Evolutionary conservation across 2,888 invertebrate species (phyloP).

Genomic region (Drosophila kanekoi): DNA sequence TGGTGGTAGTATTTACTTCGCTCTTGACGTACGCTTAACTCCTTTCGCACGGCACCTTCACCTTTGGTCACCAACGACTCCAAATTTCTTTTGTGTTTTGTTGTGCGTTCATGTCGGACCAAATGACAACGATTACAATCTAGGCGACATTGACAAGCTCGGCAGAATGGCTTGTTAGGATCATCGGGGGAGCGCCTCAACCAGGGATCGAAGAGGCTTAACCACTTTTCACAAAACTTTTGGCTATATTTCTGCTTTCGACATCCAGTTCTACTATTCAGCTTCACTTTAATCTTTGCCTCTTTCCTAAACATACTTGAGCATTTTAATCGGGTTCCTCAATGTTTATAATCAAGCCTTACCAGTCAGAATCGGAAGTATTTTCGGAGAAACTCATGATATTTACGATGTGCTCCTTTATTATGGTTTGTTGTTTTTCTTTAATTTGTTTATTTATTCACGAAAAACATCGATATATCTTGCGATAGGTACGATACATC

Average conservation of each 20-base stretch:
- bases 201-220: constrained; percentile 83
- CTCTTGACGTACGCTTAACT: constrained; percentile 78
- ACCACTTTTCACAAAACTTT: constrained; percentile 83
- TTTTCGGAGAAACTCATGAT: constrained; percentile 82
- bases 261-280: constrained; percentile 23
- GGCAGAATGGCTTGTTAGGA: constrained; percentile 81
- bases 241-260: constrained; percentile 79
- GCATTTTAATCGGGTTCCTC: background rate
- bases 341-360: constrained; percentile 27
- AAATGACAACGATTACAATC: constrained; percentile 84
- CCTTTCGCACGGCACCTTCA: constrained; percentile 75
- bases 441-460: constrained; percentile 45
- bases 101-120: constrained; percentile 81
- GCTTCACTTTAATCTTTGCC: constrained; percentile 71
- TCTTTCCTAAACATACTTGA: constrained; percentile 71
- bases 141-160: constrained; percentile 80
- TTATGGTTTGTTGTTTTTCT: constrained; percentile 6
- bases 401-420: constrained; percentile 1
- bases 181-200: constrained; percentile 75
- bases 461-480: constrained; percentile 35
- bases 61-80: constrained; percentile 78
- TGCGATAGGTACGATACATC: constrained; percentile 30
- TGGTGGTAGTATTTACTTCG: constrained; percentile 82
- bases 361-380: constrained; percentile 83
- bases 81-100: constrained; percentile 81